Percentiles rank a stretch among this genome's conserved stretches.
phyloP scores from a whole-genome alignment of 2,113 vertebrate genomes.

The Paratilapia polleni region DNA sequence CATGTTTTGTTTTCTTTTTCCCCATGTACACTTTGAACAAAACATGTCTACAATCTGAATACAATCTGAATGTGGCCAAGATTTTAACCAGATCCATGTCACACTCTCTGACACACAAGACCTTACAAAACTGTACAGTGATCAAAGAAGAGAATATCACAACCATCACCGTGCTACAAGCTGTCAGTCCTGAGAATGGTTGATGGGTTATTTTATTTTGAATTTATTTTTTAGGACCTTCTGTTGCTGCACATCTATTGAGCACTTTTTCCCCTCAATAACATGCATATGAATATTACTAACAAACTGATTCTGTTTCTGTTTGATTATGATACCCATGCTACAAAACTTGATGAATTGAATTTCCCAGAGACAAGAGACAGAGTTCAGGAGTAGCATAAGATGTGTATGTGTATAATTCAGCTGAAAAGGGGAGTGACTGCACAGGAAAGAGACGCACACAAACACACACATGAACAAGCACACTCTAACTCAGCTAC shows the following conservation, averaged over 20 bases:
- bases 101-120: neutral
- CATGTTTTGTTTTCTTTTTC: neutral
- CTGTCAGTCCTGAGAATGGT: neutral
- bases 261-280: neutral
- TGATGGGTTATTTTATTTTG: neutral
- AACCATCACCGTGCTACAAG: neutral
- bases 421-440: neutral
- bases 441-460: neutral
- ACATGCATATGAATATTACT: neutral
- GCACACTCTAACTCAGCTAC: neutral
- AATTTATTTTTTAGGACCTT: neutral
- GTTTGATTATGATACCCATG: neutral
- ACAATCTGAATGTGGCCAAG: neutral
- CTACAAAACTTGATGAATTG: neutral
- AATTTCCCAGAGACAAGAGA: neutral
- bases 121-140: neutral
- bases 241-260: neutral
- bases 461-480: neutral
- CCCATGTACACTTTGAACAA: conserved; percentile 1
- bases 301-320: neutral
- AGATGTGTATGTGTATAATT: neutral
- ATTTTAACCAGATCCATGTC: neutral
- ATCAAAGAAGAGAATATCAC: neutral
- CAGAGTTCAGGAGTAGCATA: neutral
- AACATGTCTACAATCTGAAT: neutral